Conservation (phyloP, 2,888 invertebrate species). For the Andrena marginata region DNA sequence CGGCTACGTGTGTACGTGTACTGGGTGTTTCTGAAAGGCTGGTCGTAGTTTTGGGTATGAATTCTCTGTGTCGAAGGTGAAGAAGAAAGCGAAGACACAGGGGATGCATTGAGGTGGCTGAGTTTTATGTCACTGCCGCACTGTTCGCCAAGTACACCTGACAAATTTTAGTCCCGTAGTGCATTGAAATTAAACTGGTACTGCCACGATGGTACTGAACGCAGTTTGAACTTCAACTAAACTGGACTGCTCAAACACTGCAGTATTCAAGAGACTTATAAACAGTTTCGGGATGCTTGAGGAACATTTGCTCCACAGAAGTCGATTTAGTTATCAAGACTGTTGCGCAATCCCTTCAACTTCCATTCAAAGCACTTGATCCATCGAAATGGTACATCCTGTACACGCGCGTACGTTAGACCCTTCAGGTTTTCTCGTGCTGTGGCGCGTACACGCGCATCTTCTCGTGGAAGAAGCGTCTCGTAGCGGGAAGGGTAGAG, state of each 20-base stretch:
- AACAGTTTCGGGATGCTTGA: not conserved
- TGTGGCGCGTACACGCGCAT: not conserved
- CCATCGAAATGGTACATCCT: not conserved
- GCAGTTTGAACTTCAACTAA: too few relatives aligned
- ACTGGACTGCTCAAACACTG: too few relatives aligned
- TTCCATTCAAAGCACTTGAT: not conserved
- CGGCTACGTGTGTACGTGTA: not conserved
- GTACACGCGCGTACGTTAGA: not conserved
- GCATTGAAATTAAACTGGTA: too few relatives aligned
- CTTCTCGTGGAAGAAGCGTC: slow-evolving; percentile 4
- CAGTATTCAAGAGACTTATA: too few relatives aligned
- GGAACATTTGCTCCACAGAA: too few relatives aligned
- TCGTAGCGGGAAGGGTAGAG: not conserved
- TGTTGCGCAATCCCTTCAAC: too few relatives aligned
- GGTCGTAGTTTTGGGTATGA: not conserved
- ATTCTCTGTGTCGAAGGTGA: not conserved
- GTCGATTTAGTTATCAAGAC: too few relatives aligned
- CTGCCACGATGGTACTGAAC: too few relatives aligned
- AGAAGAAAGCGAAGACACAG: too few relatives aligned
- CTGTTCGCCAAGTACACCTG: too few relatives aligned
- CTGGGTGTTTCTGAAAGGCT: slow-evolving; percentile 1
- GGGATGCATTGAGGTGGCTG: not conserved
- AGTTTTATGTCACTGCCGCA: not conserved
- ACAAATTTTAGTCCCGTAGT: too few relatives aligned
- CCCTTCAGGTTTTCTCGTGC: not conserved